Base-by-base conservation (phyloP, 2,113 vertebrate genomes). In the Pteruthius melanotis region DNA sequence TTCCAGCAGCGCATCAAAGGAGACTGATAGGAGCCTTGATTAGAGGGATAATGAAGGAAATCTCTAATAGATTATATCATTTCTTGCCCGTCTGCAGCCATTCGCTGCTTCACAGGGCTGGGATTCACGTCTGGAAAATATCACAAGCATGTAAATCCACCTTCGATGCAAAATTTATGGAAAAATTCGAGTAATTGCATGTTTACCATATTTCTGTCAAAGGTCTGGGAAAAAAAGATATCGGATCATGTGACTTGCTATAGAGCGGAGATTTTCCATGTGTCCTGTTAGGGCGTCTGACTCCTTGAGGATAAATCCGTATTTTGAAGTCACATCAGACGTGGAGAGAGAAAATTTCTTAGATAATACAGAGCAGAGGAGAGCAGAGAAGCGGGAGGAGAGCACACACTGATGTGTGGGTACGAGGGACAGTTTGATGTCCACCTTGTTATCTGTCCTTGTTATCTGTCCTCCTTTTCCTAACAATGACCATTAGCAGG, bases 1-100 rank as follows among this genome's bases (percentile, higher is more conserved):
- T 87, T 88, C 94, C 89, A 95, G 95, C 93, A 95, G 95, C 10
- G 66, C 94, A 95, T 97, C 96, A 97, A 97, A 97, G 91, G 87
- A 96, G 89, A 94, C 89, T 97, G 96, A 97, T 97, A 95, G 97
- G 95, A 91, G 93, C 92, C 95, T 97, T 97, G 97, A 97, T 97
- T 97, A 97, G 95, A 71, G 87, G 66, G 95, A 97, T 97, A 97
- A 97, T 97, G 97, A 97, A 97, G 96, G 94, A 97, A 97, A 96
- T 97, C 95, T 97, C 93, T 96, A 94, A 93, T 95, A 97, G 95
- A 97, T 97, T 94, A 96, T 95, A 97, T 94, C 52, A 95, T 97
- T 97, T 96, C 93, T 95, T 95, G 93, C 86, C 94, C 82, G 1
- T 97, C 96, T 96, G 94, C 95, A 97, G 87, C 94, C 90, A 69